Percentiles rank a stretch among this genome's conserved stretches.
Evolutionary conservation across 2,113 vertebrate species (phyloP).

Genomic region (Boulengeromyrus knoepffleri): DNA sequence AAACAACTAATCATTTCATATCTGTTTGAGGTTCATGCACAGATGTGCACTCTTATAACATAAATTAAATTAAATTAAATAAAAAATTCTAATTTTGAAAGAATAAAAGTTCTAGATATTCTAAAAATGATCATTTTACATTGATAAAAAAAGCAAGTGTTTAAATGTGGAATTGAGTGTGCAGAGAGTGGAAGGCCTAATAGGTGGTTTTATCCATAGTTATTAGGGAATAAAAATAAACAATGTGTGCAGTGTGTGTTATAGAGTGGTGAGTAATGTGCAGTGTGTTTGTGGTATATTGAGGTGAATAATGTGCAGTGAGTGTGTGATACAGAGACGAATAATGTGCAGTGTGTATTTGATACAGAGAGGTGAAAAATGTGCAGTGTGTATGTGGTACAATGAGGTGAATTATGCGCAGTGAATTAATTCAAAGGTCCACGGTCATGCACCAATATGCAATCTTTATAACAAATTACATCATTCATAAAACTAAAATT

Average conservation of each 20-base stretch:
- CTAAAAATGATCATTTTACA: neutral
- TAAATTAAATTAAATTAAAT: neutral
- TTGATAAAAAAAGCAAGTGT: neutral
- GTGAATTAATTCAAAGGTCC: neutral
- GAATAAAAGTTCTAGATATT: neutral
- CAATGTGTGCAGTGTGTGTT: neutral
- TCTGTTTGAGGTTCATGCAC: neutral
- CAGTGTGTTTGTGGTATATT: neutral
- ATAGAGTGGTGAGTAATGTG: neutral
- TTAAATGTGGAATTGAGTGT: neutral
- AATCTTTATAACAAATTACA: neutral
- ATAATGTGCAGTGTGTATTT: neutral
- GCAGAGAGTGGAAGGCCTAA: neutral
- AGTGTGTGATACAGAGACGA: neutral
- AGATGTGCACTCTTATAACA: neutral
- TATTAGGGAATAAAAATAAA: neutral
- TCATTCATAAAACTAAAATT: neutral
- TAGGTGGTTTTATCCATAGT: neutral
- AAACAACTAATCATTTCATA: neutral
- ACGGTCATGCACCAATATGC: neutral
- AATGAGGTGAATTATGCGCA: neutral
- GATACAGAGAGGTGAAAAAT: neutral
- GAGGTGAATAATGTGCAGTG: neutral
- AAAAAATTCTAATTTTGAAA: neutral
- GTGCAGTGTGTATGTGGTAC: neutral